phyloP scores from a whole-genome alignment of 2,888 invertebrate species.

The Octodonta nipae region DNA sequence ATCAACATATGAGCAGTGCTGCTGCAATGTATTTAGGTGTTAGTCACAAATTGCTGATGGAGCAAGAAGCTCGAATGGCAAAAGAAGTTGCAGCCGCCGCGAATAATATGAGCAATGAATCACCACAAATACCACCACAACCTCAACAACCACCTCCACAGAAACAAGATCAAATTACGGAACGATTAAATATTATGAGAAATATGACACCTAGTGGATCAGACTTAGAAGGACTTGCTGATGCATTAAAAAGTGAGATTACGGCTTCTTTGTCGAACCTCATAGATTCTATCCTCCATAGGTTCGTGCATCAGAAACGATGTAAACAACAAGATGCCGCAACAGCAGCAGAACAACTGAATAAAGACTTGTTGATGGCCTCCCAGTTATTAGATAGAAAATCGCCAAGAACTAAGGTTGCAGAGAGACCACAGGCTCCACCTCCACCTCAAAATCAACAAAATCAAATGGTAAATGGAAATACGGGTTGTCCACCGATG shows the following conservation, averaged over 20 bases:
- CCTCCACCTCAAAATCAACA: conserved; percentile 27
- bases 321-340: conserved; percentile 68
- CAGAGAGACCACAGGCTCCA: conserved; percentile 42
- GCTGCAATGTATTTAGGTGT: conserved; percentile 62
- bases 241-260: conserved; percentile 80
- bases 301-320: conserved; percentile 70
- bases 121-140: conserved; percentile 43
- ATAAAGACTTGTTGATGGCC: conserved; percentile 71
- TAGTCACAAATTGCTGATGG: conserved; percentile 64
- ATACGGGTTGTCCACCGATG: conserved; percentile 41
- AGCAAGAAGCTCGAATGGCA: conserved; percentile 63
- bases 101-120: conserved; percentile 44
- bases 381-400: conserved; percentile 72
- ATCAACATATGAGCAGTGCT: conserved; percentile 38
- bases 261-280: conserved; percentile 68
- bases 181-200: conserved; percentile 63
- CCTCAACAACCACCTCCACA: conserved; percentile 23
- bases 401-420: conserved; percentile 65
- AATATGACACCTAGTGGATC: conserved; percentile 54
- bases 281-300: conserved; percentile 76
- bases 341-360: conserved; percentile 70
- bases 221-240: conserved; percentile 80
- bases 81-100: conserved; percentile 46
- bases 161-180: conserved; percentile 53
- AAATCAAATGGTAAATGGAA: conserved; percentile 36